A percentile compares a stretch with the other conserved stretches of the same genome.
Conservation (phyloP, 1,140 invertebrate genomes). For the Platorchestia sp. region DNA sequence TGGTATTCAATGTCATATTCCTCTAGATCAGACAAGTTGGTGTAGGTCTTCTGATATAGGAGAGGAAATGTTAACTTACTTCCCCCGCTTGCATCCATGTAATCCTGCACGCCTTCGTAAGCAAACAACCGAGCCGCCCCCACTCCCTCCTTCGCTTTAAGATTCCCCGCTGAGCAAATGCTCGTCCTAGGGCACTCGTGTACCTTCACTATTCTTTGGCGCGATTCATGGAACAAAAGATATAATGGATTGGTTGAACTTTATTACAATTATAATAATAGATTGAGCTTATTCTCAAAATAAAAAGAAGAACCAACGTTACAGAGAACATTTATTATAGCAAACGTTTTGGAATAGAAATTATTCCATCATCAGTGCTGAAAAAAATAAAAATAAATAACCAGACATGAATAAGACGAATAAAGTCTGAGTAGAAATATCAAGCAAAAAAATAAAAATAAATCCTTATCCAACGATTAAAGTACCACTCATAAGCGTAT, state of each 20-base stretch:
- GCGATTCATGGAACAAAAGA: not conserved
- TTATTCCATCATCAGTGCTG: not conserved
- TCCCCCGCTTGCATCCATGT: not conserved
- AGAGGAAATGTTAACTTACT: not conserved
- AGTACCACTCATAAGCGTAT: too few relatives aligned
- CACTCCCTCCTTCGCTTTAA: not conserved
- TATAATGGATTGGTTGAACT: not conserved
- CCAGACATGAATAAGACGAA: too few relatives aligned
- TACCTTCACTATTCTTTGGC: not conserved
- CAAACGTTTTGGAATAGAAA: too few relatives aligned
- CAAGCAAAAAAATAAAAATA: too few relatives aligned
- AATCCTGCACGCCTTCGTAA: not conserved
- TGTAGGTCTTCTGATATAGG: not conserved
- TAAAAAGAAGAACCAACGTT: not conserved
- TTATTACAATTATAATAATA: not conserved
- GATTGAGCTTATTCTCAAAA: not conserved
- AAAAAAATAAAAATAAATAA: not conserved
- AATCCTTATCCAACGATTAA: too few relatives aligned
- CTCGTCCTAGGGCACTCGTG: not conserved
- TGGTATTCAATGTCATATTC: not conserved
- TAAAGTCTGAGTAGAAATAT: not conserved
- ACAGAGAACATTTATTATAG: too few relatives aligned
- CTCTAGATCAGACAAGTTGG: not conserved
- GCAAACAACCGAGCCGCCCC: not conserved
- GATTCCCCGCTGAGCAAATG: not conserved